Base-by-base conservation (phyloP, 2,797 vertebrate species). In the Hyperoplus immaculatus region DNA sequence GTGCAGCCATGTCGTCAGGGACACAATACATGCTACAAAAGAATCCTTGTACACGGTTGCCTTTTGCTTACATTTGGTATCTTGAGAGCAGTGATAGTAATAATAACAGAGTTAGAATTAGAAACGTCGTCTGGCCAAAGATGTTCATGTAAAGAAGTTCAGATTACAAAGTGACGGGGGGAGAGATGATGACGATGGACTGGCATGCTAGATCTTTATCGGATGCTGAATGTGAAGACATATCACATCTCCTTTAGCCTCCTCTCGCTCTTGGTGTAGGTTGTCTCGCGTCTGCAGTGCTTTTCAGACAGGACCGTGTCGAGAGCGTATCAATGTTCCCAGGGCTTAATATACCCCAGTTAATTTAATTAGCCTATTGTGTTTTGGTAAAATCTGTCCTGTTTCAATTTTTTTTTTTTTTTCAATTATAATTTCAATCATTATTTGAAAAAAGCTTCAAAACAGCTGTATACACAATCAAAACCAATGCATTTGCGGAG, bases 1-100 rank as follows among this genome's bases (percentile, higher is more conserved):
- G 94, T 95, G 94, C 95, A 96, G 95, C 94, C 94, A 95, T 95
- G 94, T 94, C 64, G 86, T 95, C 87, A 89, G 93, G 94, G 93
- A 93, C 91, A 96, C 94, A 94, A 94, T 91, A 95, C 95, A 96
- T 95, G 95, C 95, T 95, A 95, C 94, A 95, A 96, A 95, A 95
- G 84, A 94, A 94, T 94, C 84, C 86, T 93, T 73, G 86, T 89
- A 93, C 93, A 94, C 84, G 64, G 80, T 94, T 90, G 92, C 89
- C 88, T 88, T 29, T 93, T 89, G 90, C 90, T 93, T 91, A 93
- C 92, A 92, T 94, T 93, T 94, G 91, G 92, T 94, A 87, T 92
- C 86, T 85, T 79, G 83, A 91, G 75, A 88, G 89, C 88, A 85
- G 80, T 79, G 87, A 89, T 59, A 80, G 75, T 74, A 68, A 79